Evolutionary conservation across 2,888 invertebrate genomes (phyloP).

Genomic region (Monochamus alternatus): DNA sequence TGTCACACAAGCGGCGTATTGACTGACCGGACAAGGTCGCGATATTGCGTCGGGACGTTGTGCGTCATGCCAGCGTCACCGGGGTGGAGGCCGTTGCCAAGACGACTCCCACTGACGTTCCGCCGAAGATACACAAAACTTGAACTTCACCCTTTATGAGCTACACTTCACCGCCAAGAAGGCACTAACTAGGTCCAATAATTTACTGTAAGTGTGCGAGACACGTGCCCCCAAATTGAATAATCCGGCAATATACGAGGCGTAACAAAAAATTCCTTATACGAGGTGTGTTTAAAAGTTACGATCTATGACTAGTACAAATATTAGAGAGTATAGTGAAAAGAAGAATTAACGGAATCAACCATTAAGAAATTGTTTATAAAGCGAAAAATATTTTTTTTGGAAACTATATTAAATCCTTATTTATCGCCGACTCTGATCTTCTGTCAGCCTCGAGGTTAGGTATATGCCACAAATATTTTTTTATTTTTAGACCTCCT

Average conservation of each 20-base stretch:
- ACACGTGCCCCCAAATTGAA: background rate
- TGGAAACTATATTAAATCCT: too few species aligned
- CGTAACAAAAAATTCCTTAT: too few species aligned
- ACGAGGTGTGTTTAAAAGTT: too few species aligned
- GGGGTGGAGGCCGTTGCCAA: constrained; percentile 66
- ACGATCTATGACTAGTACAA: too few species aligned
- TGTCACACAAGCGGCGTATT: constrained; percentile 54
- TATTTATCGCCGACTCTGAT: too few species aligned
- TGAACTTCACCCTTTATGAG: constrained; percentile 37
- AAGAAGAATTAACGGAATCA: too few species aligned
- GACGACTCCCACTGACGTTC: constrained; percentile 63
- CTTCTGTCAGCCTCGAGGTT: too few species aligned
- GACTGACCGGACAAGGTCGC: constrained; percentile 65
- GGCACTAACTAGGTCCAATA: background rate
- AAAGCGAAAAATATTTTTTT: too few species aligned
- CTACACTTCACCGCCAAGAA: constrained; percentile 18
- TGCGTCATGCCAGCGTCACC: constrained; percentile 67
- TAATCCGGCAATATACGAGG: too few species aligned
- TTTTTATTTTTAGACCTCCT: too few species aligned
- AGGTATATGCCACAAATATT: too few species aligned
- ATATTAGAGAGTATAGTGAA: background rate
- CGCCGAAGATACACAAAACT: constrained; percentile 40
- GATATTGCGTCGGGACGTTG: constrained; percentile 65
- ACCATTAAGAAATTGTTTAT: too few species aligned
- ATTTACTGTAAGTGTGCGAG: background rate